Conservation (phyloP, 2,113 vertebrate species). For the Cisticola juncidis region DNA sequence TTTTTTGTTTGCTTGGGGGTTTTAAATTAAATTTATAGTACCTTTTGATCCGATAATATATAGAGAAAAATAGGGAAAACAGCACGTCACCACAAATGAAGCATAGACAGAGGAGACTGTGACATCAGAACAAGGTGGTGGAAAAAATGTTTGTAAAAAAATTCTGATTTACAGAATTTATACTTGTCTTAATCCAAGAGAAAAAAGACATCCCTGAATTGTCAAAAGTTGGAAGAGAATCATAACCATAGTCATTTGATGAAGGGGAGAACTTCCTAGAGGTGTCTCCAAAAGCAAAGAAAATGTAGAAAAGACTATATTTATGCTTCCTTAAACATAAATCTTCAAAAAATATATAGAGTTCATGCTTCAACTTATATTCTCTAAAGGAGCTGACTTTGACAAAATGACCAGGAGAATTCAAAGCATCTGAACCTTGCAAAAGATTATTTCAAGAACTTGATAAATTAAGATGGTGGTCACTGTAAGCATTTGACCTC, state of each 20-base stretch:
- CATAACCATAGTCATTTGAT: not conserved
- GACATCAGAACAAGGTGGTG: not conserved
- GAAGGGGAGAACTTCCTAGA: not conserved
- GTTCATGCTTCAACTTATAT: not conserved
- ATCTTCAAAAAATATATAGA: not conserved
- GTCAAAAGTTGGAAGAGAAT: not conserved
- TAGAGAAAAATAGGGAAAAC: not conserved
- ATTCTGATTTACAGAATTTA: not conserved
- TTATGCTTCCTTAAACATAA: not conserved
- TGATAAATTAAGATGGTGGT: not conserved
- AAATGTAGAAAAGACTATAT: not conserved
- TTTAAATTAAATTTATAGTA: not conserved
- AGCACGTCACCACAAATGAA: not conserved
- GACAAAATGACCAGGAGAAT: not conserved
- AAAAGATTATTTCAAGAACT: not conserved
- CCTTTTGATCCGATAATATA: not conserved
- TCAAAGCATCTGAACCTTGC: not conserved
- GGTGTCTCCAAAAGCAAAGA: not conserved
- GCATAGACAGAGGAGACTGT: not conserved
- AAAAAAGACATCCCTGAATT: not conserved
- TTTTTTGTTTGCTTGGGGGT: not conserved
- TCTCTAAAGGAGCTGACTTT: not conserved
- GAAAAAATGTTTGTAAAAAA: not conserved
- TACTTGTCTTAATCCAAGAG: not conserved
- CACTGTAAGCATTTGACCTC: not conserved